These are phyloP conservation scores for Linnaemya tessellans DNA, from an alignment of 2,888 invertebrate genomes.

Conservation along the genomic window DNA sequence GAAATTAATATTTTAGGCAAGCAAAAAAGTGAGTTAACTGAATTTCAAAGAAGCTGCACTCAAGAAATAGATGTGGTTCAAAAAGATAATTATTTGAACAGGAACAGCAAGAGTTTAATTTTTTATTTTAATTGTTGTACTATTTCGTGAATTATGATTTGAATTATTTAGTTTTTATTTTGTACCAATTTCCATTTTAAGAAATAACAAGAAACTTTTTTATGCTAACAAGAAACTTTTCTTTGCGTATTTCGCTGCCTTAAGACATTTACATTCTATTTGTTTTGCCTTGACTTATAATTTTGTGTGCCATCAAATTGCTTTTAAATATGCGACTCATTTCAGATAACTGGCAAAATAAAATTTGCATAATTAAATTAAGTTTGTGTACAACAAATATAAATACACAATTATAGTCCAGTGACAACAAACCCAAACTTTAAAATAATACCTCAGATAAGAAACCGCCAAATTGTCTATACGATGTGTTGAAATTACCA, in stretches of 20 bases:
- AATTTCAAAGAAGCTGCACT: background rate
- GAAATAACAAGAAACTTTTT: background rate
- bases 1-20: background rate
- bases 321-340: background rate
- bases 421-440: slow-evolving; percentile 31
- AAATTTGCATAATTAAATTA: slow-evolving; percentile 63
- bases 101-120: background rate
- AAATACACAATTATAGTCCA: slow-evolving; percentile 11
- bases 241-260: background rate
- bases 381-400: slow-evolving; percentile 7
- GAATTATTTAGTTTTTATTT: background rate
- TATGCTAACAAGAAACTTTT: background rate
- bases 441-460: slow-evolving; percentile 13
- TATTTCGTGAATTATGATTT: background rate
- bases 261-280: background rate
- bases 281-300: background rate
- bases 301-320: background rate
- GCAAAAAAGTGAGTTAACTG: background rate
- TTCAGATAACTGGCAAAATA: background rate
- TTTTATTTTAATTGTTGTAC: background rate
- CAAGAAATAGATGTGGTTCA: background rate
- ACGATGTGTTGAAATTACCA: slow-evolving; percentile 61
- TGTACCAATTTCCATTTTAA: background rate
- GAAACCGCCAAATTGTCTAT: slow-evolving; percentile 30
- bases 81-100: background rate